phyloP scores from a whole-genome alignment of 1,140 invertebrate genomes.

The Tachypleus tridentatus region DNA sequence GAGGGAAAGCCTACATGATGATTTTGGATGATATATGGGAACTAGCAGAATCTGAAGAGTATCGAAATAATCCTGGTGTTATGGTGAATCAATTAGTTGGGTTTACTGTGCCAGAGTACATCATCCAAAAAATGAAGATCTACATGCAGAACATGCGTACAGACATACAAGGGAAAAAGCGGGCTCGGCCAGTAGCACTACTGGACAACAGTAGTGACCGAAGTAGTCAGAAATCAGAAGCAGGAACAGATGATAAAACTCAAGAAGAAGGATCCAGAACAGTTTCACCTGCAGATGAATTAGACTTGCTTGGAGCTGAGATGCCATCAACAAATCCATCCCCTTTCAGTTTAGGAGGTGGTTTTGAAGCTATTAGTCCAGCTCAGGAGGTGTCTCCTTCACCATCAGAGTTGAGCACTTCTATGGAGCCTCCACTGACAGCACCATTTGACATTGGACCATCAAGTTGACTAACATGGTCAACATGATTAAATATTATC shows the following conservation, averaged over 20 bases:
- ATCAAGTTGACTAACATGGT: too few relatives aligned
- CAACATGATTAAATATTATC: too few relatives aligned
- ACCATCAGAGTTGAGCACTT: slow-evolving; percentile 16
- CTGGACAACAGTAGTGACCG: not conserved
- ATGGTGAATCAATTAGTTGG: slow-evolving; percentile 52
- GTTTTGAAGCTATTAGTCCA: slow-evolving; percentile 23
- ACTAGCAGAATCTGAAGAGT: slow-evolving; percentile 54
- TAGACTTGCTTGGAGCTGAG: slow-evolving; percentile 17
- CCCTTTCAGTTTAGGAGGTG: slow-evolving; percentile 17
- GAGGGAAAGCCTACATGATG: slow-evolving; percentile 65
- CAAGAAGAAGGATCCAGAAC: slow-evolving; percentile 14
- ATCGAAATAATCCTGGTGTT: slow-evolving; percentile 49
- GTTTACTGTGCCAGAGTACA: slow-evolving; percentile 56
- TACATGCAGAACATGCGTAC: slow-evolving; percentile 34
- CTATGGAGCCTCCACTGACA: slow-evolving; percentile 22
- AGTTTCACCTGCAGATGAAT: slow-evolving; percentile 20
- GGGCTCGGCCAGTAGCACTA: slow-evolving; percentile 9
- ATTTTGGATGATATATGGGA: slow-evolving; percentile 67
- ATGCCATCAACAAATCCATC: slow-evolving; percentile 16
- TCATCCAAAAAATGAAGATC: slow-evolving; percentile 51
- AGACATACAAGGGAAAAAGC: slow-evolving; percentile 24
- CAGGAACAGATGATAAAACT: slow-evolving; percentile 14
- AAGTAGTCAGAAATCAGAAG: slow-evolving; percentile 13
- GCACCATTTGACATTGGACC: slow-evolving; percentile 26
- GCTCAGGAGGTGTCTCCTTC: slow-evolving; percentile 19